Conservation (phyloP, 92 coral and sea anemone species). For the Metridium senile region DNA sequence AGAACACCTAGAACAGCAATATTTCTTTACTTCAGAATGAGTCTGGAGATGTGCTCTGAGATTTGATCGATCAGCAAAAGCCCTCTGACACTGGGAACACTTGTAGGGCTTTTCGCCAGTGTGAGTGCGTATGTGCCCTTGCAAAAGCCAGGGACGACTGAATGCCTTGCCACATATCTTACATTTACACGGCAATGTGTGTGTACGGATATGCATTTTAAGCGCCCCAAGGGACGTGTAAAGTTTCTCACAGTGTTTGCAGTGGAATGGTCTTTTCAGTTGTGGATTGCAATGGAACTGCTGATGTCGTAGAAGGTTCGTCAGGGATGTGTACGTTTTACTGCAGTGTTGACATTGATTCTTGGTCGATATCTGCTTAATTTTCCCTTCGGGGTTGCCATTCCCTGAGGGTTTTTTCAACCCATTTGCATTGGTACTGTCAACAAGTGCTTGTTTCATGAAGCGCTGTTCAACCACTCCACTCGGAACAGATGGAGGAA, state of each 20-base stretch:
- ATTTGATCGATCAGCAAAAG: constrained; percentile 94
- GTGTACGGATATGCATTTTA: constrained; percentile 96
- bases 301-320: constrained; percentile 69
- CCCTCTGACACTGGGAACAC: constrained; percentile 79
- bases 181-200: constrained; percentile 89
- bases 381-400: constrained; percentile 14
- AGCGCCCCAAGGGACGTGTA: constrained; percentile 88
- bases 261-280: constrained; percentile 76
- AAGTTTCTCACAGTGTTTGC: constrained; percentile 87
- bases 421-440: constrained; percentile 28
- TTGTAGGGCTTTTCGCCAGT: constrained; percentile 90
- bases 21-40: constrained; percentile 88
- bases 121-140: constrained; percentile 92
- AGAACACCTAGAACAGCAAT: constrained; percentile 68
- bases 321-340: constrained; percentile 45
- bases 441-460: constrained; percentile 24
- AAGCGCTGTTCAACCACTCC: constrained; percentile 15
- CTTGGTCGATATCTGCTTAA: constrained; percentile 23
- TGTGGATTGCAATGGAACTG: constrained; percentile 59
- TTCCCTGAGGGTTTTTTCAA: constrained; percentile 26
- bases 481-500: constrained; percentile 1
- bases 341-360: constrained; percentile 63
- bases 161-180: constrained; percentile 89
- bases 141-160: constrained; percentile 92
- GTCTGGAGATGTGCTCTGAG: constrained; percentile 91